A percentile compares a stretch with the other conserved stretches of the same genome.
phyloP scores from a whole-genome alignment of 2,888 invertebrate genomes.

The Hypercompe scribonia region DNA sequence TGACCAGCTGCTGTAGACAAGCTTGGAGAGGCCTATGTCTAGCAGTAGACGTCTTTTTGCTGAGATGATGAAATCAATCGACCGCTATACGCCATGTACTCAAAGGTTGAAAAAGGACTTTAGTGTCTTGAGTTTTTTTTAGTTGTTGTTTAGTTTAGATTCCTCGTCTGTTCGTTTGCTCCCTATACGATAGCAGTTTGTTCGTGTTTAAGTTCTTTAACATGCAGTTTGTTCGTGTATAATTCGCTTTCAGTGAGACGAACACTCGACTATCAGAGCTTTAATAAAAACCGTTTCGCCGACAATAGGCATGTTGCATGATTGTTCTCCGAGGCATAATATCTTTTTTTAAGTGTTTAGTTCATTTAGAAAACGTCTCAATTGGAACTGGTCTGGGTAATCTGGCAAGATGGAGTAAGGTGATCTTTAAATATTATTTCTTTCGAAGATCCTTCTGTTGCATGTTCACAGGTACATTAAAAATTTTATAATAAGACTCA shows the following conservation, averaged over 20 bases:
- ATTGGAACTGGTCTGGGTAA: neutral
- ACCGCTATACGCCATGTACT: no score
- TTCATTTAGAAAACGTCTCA: slow-evolving; percentile 23
- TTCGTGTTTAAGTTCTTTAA: neutral
- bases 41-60: neutral
- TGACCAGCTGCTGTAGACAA: no score
- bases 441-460: neutral
- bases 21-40: no score
- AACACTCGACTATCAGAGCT: slow-evolving; percentile 43
- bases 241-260: slow-evolving; percentile 14
- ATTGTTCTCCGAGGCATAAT: slow-evolving; percentile 53
- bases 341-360: slow-evolving; percentile 29
- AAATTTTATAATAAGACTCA: no score
- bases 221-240: neutral
- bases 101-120: no score
- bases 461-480: neutral
- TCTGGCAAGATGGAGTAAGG: no score
- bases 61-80: neutral
- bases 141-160: no score
- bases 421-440: neutral
- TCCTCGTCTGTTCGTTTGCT: neutral
- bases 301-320: slow-evolving; percentile 53
- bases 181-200: neutral
- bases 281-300: slow-evolving; percentile 61
- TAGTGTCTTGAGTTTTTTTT: no score